phyloP scores from a whole-genome alignment of 2,888 invertebrate genomes.

The Teleiodes luculella region DNA sequence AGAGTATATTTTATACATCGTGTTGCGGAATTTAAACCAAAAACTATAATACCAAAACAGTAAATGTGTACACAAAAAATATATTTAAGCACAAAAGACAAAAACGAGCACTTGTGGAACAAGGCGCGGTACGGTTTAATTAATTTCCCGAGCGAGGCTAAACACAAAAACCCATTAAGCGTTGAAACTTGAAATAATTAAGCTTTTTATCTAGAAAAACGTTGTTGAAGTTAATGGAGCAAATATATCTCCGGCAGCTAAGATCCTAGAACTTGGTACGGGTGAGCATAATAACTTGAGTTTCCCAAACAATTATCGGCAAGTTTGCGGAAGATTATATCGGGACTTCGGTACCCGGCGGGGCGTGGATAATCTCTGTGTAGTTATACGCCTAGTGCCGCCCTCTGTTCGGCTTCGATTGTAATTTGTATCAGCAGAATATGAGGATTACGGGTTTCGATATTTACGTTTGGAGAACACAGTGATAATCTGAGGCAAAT shows the following conservation, averaged over 20 bases:
- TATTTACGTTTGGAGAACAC: no score
- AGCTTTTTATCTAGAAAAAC: not conserved
- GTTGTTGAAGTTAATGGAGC: not conserved
- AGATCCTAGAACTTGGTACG: not conserved
- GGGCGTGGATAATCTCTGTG: constrained; percentile 55
- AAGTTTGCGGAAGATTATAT: constrained; percentile 51
- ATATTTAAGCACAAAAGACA: no score
- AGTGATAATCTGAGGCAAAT: no score
- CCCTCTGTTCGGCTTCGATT: constrained; percentile 32
- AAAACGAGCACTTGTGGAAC: not conserved
- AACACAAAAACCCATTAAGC: not conserved
- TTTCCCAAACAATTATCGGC: constrained; percentile 39
- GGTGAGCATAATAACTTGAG: constrained; percentile 19
- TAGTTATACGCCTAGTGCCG: constrained; percentile 52
- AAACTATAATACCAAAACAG: no score
- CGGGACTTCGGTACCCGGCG: constrained; percentile 46
- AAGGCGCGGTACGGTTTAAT: not conserved
- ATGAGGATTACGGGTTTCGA: not conserved
- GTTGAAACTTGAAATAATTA: not conserved
- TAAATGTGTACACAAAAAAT: no score
- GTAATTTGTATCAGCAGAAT: not conserved
- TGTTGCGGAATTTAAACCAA: no score
- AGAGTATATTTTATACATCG: no score
- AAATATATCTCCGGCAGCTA: no score
- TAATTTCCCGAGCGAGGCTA: not conserved